These are phyloP conservation scores for Trichoplusia ni DNA, from an alignment of 1,140 invertebrate genomes.

Conservation along the genomic window DNA sequence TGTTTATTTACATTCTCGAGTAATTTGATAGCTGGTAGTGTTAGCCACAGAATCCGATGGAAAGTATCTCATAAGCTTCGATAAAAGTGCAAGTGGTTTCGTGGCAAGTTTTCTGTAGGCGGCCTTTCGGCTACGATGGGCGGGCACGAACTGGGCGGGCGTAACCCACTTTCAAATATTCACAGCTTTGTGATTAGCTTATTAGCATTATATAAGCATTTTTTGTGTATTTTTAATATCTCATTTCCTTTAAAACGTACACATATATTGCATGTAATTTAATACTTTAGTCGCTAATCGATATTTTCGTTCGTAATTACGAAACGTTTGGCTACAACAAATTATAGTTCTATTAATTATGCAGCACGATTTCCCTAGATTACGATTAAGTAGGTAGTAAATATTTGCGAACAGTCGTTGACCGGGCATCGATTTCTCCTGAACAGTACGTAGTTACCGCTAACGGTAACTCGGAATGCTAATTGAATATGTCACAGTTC, in stretches of 20 bases:
- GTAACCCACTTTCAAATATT: too few relatives aligned
- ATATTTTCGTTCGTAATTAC: too few relatives aligned
- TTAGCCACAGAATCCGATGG: background rate
- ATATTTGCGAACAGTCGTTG: slow-evolving; percentile 6
- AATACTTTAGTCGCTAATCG: too few relatives aligned
- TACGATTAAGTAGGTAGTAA: background rate
- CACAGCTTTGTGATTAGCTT: too few relatives aligned
- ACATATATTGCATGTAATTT: too few relatives aligned
- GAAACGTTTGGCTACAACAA: too few relatives aligned
- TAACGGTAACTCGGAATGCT: slow-evolving; percentile 46
- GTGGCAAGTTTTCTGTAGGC: background rate
- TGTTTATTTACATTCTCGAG: slow-evolving; percentile 22
- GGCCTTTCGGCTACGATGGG: background rate
- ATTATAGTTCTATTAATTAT: too few relatives aligned
- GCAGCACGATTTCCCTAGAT: background rate
- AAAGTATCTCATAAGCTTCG: too few relatives aligned
- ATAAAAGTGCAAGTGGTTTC: too few relatives aligned
- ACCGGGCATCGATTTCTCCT: slow-evolving; percentile 45
- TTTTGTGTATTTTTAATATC: too few relatives aligned
- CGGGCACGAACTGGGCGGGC: slow-evolving; percentile 7
- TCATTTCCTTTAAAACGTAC: too few relatives aligned
- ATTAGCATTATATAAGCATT: too few relatives aligned
- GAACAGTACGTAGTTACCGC: slow-evolving; percentile 26
- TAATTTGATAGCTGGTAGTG: background rate
- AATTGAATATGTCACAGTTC: slow-evolving; percentile 65